A percentile compares a stretch with the other conserved stretches of the same genome.
These are phyloP conservation scores for Heterodera carotae DNA, from an alignment of 1,140 invertebrate genomes.

Conservation along the genomic window DNA sequence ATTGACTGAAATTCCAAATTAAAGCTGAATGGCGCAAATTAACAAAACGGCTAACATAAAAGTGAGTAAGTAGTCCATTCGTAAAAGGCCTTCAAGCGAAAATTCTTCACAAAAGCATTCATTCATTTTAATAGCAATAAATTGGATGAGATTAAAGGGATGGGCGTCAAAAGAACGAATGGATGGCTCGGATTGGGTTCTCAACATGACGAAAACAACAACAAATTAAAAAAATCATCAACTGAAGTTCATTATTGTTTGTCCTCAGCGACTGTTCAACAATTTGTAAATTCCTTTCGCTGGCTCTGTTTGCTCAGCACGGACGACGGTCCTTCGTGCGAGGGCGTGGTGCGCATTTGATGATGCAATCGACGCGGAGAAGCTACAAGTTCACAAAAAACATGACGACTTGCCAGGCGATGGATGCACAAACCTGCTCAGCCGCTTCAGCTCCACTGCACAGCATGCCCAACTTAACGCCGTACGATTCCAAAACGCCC, in stretches of 20 bases:
- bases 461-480: slow-evolving; percentile 91
- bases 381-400: slow-evolving; percentile 75
- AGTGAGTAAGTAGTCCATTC: too few relatives aligned
- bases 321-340: slow-evolving; percentile 78
- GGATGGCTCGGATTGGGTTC: not conserved
- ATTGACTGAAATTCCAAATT: too few relatives aligned
- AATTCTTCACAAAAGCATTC: too few relatives aligned
- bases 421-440: slow-evolving; percentile 70
- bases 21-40: too few relatives aligned
- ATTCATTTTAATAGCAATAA: too few relatives aligned
- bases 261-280: not conserved
- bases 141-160: too few relatives aligned
- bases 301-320: slow-evolving; percentile 44
- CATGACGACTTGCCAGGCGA: slow-evolving; percentile 14
- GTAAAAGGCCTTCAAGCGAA: too few relatives aligned
- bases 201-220: not conserved
- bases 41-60: too few relatives aligned
- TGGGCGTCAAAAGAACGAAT: too few relatives aligned
- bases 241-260: not conserved
- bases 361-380: slow-evolving; percentile 93
- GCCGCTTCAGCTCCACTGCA: slow-evolving; percentile 93
- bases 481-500: slow-evolving; percentile 93
- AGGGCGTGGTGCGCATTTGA: slow-evolving; percentile 88
- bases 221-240: not conserved
- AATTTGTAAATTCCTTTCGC: not conserved